These are phyloP conservation scores for Acipenser ruthenus DNA, from an alignment of 2,797 vertebrate species.

Conservation along the genomic window DNA sequence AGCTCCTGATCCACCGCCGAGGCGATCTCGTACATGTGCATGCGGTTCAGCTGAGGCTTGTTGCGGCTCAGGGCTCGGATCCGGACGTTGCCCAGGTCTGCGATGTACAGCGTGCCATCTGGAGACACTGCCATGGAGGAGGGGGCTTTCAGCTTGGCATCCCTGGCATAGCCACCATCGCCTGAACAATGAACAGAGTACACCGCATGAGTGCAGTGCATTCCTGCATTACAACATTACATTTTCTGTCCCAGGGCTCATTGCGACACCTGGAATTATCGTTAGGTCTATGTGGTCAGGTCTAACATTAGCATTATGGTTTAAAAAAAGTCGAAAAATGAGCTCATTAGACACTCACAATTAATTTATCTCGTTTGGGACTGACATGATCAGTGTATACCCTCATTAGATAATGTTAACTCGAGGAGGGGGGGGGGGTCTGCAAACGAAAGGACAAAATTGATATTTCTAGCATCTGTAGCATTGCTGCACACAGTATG, in stretches of 20 bases:
- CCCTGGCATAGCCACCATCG: constrained; percentile 86
- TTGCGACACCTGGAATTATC: no score
- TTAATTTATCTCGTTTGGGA: no score
- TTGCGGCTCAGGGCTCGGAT: constrained; percentile 81
- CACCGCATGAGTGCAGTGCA: not conserved
- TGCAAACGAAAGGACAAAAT: no score
- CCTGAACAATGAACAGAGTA: constrained; percentile 48
- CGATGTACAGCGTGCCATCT: constrained; percentile 81
- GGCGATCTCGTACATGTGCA: constrained; percentile 78
- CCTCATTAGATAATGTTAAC: no score
- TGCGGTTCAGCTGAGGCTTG: constrained; percentile 69
- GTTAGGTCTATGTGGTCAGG: no score
- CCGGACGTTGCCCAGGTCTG: constrained; percentile 86
- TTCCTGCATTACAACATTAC: no score
- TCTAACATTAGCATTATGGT: no score
- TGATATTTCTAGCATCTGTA: not conserved
- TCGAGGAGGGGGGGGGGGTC: no score
- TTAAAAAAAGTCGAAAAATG: no score
- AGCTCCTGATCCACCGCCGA: constrained; percentile 88
- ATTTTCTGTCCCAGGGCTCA: no score
- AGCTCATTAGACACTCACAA: no score
- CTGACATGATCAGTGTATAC: no score
- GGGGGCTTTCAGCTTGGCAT: constrained; percentile 85
- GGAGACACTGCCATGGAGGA: constrained; percentile 84
- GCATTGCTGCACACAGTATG: constrained; percentile 13